Evolutionary conservation across 2,888 invertebrate genomes (phyloP), one percentile per base, ranked within the genome.

Genomic region (Chironomus tentans): DNA sequence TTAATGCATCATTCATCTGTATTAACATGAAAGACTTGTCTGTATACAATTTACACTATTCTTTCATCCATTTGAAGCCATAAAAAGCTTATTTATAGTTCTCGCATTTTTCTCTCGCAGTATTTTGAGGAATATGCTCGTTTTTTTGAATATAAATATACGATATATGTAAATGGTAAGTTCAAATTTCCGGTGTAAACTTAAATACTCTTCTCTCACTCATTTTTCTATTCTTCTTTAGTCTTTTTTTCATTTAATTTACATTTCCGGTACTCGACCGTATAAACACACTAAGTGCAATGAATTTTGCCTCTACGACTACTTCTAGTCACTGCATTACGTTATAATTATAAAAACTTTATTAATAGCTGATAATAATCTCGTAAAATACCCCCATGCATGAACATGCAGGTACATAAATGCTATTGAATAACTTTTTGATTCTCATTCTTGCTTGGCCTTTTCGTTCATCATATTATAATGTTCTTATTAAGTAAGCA

Each of bases 141-240:
- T 18, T 15, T 65, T n/a, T 74, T 21, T 68, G 65, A 62, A 74
- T 15, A 56, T 24, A 65, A 10, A 65, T 65, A 65, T 24, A 21
- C 65, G 10, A 56, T 69, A 69, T 76, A 69, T 76, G 76, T 76
- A 69, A 76, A 76, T 76, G 69, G 24, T 76, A 76, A 76, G 76
- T 76, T 76, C 76, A 76, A 69, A 76, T 76, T 50, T 76, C 76
- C 76, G 76, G 69, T 21, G 46, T 69, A 76, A 76, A 76, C 56
- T 76, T 76, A 76, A 76, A 76, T 69, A 76, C 76, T 74, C 48
- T 76, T 76, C 38, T 22, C 61, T 38, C 68, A 13, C 21, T 21
- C 50, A 56, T 18, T 56, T 18, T 56, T 18, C 15, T 15, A n/a
- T n/a, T 18, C 65, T 65, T 24, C 21, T 65, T 65, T 24, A 21